Evolutionary conservation across 2,888 invertebrate species (phyloP), one percentile per base, ranked within the genome.

Genomic region (Stenichneumon culpator): DNA sequence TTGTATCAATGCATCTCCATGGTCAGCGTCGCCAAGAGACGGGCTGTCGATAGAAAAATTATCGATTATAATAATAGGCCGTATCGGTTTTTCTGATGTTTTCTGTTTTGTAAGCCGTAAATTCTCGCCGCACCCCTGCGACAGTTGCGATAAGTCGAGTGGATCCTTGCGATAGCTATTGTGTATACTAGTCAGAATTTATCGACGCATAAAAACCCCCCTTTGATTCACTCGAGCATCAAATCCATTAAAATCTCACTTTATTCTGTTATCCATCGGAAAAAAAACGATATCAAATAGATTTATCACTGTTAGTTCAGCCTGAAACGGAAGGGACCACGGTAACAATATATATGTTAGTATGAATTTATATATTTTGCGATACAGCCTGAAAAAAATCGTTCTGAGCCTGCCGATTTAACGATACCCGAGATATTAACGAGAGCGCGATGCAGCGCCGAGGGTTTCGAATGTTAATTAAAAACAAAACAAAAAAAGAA

Each of bases 271-370:
- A 44, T 47, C 47, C n/a, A 47, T 52, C 50, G 32, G 22, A 47
- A 47, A 47, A 11, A 47, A 73, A 63, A 75, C 3, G 63, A 75
- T 50, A 65, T 50, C 74, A 50, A 75, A 65, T 65, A 75, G 50
- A 65, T 60, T 57, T 57, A 39, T 74, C 60, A 60, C 28, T 73
- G 87, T 82, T 86, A 88, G 81, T 90, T 89, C 81, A 89, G 86
- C 89, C 86, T 70, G 80, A 47, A 89, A 88, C 87, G 85, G 87
- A 88, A 90, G 90, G 91, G 90, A 91, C 90, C 91, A 90, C 87
- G 87, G 73, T 89, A 39, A 89, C 81, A 86, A 88, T 88, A 88
- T 88, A 83, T 54, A n/a, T 67, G 79, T 88, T 89, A 87, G 84
- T 83, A 82, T 77, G 74, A 83, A 89, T 86, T 83, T 39, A 39